phyloP scores from a whole-genome alignment of 2,797 vertebrate species.

The Loris lydekkerianus region DNA sequence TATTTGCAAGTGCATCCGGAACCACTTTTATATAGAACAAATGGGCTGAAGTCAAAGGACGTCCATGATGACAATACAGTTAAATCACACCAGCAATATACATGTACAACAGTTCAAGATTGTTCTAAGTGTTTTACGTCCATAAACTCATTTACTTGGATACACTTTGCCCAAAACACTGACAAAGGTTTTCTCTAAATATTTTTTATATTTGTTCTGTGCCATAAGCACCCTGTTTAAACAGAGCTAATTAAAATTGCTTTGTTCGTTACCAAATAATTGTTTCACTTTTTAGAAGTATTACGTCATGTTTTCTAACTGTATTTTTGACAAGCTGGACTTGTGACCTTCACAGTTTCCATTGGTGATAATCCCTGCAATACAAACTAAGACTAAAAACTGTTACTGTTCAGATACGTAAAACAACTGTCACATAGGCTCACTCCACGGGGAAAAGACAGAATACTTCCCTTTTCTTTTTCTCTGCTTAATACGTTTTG shows the following conservation, averaged over 20 bases:
- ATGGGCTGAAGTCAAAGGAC: neutral
- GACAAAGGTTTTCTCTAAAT: slow-evolving; percentile 12
- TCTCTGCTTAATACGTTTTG: slow-evolving; percentile 36
- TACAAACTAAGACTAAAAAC: neutral
- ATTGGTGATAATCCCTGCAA: neutral
- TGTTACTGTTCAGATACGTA: neutral
- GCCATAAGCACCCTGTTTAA: neutral
- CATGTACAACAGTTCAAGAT: neutral
- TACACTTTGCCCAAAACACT: neutral
- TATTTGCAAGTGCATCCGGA: neutral
- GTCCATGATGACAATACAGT: neutral
- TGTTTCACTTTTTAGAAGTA: neutral
- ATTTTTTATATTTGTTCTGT: slow-evolving; percentile 1
- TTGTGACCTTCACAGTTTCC: neutral
- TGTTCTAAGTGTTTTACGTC: neutral
- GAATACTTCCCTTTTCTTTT: neutral
- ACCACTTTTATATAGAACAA: neutral
- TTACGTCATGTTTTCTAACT: neutral
- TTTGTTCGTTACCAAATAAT: neutral
- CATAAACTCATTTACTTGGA: neutral
- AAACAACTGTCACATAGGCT: neutral
- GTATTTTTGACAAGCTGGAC: neutral
- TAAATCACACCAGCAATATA: neutral
- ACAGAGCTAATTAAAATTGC: neutral
- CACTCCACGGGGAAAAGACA: neutral